Evolutionary conservation across 2,888 invertebrate genomes (phyloP).

Genomic region (Eudemis profundana): DNA sequence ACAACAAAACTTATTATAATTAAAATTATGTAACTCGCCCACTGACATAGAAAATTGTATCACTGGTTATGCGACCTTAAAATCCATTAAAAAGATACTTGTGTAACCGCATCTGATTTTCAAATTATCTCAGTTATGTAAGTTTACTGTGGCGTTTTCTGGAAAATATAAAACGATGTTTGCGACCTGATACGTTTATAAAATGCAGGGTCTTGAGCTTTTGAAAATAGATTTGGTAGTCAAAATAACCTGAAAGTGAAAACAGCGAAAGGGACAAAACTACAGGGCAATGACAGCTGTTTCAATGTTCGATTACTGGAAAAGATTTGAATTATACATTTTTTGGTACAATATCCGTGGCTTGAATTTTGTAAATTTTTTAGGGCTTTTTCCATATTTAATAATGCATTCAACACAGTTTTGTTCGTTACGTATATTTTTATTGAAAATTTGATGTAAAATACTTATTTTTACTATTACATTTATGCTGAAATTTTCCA

Average conservation of each 20-base stretch:
- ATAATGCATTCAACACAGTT: too few relatives aligned
- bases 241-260: conserved; percentile 3
- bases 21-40: conserved; percentile 54
- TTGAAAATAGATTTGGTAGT: not conserved
- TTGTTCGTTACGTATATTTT: too few relatives aligned
- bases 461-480: too few relatives aligned
- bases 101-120: conserved; percentile 46
- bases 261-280: conserved; percentile 6
- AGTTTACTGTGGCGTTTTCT: conserved; percentile 10
- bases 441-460: too few relatives aligned
- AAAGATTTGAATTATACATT: too few relatives aligned
- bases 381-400: too few relatives aligned
- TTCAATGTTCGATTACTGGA: too few relatives aligned
- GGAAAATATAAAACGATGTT: not conserved
- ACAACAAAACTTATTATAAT: conserved; percentile 34
- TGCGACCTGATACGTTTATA: not conserved
- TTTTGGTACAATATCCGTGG: too few relatives aligned
- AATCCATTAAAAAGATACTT: conserved; percentile 44
- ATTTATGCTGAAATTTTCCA: too few relatives aligned
- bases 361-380: too few relatives aligned
- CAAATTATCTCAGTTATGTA: conserved; percentile 31
- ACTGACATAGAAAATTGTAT: conserved; percentile 59
- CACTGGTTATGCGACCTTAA: conserved; percentile 46
- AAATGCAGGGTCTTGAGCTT: not conserved
- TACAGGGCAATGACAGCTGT: conserved; percentile 3